phyloP scores from a whole-genome alignment of 2,113 vertebrate genomes.

The Todiramphus chloris region DNA sequence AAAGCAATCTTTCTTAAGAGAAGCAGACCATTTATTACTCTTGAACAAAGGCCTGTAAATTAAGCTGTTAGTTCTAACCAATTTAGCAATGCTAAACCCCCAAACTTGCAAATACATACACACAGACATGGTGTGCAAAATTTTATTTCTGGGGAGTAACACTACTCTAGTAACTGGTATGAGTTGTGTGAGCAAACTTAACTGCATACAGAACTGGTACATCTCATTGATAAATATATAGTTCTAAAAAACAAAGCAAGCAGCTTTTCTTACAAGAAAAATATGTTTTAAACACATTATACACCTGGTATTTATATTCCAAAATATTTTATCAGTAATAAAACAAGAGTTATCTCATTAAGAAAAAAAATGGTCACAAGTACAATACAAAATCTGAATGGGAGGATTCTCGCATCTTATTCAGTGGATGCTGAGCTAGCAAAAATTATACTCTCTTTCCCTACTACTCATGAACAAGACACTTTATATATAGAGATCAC shows the following conservation, averaged over 20 bases:
- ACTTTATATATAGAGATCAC: background rate
- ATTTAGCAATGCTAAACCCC: background rate
- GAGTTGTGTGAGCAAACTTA: background rate
- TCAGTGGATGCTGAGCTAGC: fast-evolving
- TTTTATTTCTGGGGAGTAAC: background rate
- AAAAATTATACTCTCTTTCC: background rate
- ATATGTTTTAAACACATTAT: background rate
- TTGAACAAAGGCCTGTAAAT: background rate
- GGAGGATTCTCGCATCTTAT: background rate
- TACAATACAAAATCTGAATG: background rate
- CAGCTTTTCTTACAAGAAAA: background rate
- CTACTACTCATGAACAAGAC: background rate
- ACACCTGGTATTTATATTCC: background rate
- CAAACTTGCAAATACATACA: background rate
- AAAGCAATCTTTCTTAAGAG: background rate
- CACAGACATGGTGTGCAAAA: background rate
- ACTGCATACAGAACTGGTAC: background rate
- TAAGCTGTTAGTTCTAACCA: background rate
- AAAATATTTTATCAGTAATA: background rate
- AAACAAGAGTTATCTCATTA: background rate
- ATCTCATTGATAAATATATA: background rate
- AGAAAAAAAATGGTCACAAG: background rate
- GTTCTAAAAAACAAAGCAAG: background rate
- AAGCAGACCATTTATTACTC: background rate
- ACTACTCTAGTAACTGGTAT: background rate